Conservation (phyloP, 2,888 invertebrate species). For the Trachelus stipa region DNA sequence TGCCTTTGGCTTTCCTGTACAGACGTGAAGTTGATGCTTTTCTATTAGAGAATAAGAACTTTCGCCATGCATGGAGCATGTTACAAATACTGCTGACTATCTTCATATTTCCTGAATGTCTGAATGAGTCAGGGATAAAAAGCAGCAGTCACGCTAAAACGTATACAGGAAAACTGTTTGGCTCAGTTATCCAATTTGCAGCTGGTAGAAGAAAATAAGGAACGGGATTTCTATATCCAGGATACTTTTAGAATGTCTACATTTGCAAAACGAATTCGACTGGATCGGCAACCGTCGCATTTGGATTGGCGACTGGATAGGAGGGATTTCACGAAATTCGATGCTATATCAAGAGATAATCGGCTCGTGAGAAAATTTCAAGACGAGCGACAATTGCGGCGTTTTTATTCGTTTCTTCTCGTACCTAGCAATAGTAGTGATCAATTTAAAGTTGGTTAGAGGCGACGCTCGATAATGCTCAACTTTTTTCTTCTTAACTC, state of each 20-base stretch:
- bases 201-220: neutral
- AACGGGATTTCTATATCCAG: neutral
- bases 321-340: neutral
- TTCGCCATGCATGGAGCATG: neutral
- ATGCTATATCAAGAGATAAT: neutral
- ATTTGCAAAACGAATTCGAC: neutral
- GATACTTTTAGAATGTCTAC: neutral
- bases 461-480: constrained; percentile 51
- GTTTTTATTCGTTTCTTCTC: neutral
- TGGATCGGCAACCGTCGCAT: neutral
- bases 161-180: neutral
- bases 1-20: constrained; percentile 11
- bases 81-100: neutral
- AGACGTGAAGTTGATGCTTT: neutral
- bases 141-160: neutral
- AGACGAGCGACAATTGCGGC: neutral
- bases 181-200: neutral
- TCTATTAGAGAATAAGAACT: neutral
- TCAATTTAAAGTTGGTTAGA: constrained; percentile 58
- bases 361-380: neutral
- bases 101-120: neutral
- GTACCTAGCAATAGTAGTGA: constrained; percentile 40
- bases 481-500: constrained; percentile 33
- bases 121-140: neutral
- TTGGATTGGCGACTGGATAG: neutral